phyloP scores from a whole-genome alignment of 2,888 invertebrate species.

The Callyntrura sp. region DNA sequence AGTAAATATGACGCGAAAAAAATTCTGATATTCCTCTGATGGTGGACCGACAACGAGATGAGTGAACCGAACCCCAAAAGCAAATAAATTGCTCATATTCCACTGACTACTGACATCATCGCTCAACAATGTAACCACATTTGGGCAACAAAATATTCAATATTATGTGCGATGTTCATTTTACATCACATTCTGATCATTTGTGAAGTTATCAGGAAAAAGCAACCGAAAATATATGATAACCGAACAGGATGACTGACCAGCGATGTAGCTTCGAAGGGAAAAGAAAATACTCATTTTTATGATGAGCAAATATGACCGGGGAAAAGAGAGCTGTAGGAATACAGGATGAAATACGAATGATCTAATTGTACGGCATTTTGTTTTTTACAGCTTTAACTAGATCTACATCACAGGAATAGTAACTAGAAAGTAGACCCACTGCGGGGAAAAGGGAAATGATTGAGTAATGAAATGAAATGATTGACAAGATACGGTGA shows the following conservation, averaged over 20 bases:
- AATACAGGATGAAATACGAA: not conserved
- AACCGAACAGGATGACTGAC: too few relatives aligned
- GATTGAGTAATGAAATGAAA: constrained; percentile 64
- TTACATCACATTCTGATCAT: too few relatives aligned
- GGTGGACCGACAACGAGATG: not conserved
- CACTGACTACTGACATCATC: not conserved
- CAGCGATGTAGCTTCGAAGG: too few relatives aligned
- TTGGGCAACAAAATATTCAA: too few relatives aligned
- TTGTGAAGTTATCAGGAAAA: too few relatives aligned
- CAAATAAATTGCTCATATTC: constrained; percentile 65
- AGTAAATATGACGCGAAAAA: constrained; percentile 14
- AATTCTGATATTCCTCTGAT: constrained; percentile 31
- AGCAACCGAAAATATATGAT: too few relatives aligned
- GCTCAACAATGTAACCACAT: not conserved
- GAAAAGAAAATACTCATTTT: not conserved
- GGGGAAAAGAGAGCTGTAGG: not conserved
- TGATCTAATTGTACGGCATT: constrained; percentile 16
- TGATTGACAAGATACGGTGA: constrained; percentile 39
- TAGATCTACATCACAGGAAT: too few relatives aligned
- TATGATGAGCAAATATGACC: constrained; percentile 1
- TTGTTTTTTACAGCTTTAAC: not conserved
- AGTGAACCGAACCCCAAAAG: constrained; percentile 58
- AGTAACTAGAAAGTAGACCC: not conserved
- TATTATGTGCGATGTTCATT: too few relatives aligned
- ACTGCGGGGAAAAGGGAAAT: not conserved